Evolutionary conservation across 1,140 invertebrate genomes (phyloP).

Genomic region (Procambarus virginalis): DNA sequence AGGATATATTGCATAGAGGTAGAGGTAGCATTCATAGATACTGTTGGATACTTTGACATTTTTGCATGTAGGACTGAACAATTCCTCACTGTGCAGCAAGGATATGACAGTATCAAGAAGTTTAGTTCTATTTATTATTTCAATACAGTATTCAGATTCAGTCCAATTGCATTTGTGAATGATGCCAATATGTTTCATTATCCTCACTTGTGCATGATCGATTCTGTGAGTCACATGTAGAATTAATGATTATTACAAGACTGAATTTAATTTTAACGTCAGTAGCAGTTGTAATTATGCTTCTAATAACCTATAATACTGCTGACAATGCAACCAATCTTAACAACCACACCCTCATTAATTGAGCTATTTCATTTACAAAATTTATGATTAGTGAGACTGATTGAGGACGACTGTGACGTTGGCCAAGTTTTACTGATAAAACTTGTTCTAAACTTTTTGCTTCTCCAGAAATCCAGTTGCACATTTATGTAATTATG

Average conservation of each 20-base stretch:
- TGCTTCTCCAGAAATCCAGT: not conserved
- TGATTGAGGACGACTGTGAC: not conserved
- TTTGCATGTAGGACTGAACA: conserved; percentile 4
- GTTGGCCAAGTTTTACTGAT: not conserved
- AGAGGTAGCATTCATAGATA: conserved; percentile 33
- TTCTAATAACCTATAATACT: not conserved
- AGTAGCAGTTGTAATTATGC: not conserved
- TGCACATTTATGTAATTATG: no score
- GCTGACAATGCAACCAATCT: not conserved
- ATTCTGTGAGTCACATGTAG: conserved; percentile 8
- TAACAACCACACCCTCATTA: not conserved
- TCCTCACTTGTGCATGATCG: not conserved
- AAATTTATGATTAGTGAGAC: not conserved
- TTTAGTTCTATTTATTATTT: not conserved
- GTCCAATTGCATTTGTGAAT: conserved; percentile 29
- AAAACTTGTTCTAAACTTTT: not conserved
- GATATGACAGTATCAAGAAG: not conserved
- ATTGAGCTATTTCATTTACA: not conserved
- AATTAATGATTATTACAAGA: not conserved
- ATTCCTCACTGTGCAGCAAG: not conserved
- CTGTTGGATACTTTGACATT: conserved; percentile 28
- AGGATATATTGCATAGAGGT: conserved; percentile 33
- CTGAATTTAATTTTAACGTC: not conserved
- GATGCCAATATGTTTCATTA: conserved; percentile 24
- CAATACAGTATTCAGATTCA: not conserved